Conservation (phyloP, 2,797 vertebrate species). For the Adelosebastes latens region DNA sequence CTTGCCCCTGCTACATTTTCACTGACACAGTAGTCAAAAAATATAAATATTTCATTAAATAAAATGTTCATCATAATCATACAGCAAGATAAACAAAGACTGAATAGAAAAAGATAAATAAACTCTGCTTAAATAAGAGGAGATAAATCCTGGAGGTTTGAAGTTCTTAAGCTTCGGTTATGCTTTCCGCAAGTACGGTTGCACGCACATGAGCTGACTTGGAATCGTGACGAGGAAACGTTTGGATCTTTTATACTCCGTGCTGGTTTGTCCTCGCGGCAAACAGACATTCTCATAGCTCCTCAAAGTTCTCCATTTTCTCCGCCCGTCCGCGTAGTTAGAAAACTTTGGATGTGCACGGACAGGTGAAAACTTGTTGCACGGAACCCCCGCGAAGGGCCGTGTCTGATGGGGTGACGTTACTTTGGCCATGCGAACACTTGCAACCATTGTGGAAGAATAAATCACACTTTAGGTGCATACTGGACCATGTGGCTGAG, state of each 20-base stretch:
- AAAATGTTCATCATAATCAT: neutral
- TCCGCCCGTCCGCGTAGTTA: neutral
- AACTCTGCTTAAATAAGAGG: rapidly evolving
- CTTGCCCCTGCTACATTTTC: neutral
- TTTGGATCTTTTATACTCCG: neutral
- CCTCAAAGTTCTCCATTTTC: neutral
- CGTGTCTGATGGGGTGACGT: rapidly evolving
- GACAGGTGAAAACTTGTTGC: neutral
- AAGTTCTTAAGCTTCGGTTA: neutral
- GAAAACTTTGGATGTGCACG: neutral
- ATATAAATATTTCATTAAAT: neutral
- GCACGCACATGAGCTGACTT: too few relatives aligned
- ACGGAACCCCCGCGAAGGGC: neutral
- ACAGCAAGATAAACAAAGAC: neutral
- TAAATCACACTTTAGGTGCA: neutral
- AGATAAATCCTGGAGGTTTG: neutral
- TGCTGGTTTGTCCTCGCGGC: neutral
- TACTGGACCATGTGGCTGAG: neutral
- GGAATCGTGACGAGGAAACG: neutral
- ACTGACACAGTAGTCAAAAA: neutral
- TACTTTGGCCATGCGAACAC: neutral
- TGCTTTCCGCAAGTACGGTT: neutral
- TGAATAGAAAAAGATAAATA: neutral
- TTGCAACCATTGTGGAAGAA: neutral
- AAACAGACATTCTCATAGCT: too few relatives aligned